phyloP scores from a whole-genome alignment of 2,113 vertebrate species.

The Hippoglossus stenolepis region DNA sequence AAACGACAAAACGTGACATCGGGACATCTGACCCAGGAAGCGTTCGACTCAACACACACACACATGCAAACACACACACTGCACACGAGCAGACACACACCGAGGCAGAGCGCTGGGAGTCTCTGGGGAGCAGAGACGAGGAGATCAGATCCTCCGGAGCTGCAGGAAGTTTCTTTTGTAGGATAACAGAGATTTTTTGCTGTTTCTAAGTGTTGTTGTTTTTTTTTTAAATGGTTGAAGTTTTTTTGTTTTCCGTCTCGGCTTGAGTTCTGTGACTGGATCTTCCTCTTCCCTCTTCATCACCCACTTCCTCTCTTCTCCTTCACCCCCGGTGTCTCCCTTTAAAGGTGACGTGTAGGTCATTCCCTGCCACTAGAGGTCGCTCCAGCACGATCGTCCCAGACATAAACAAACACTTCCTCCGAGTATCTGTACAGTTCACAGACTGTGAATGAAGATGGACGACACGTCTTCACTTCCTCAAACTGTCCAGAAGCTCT shows the following conservation, averaged over 20 bases:
- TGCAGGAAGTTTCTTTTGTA: conserved; percentile 56
- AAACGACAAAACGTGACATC: conserved; percentile 51
- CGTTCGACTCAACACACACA: conserved; percentile 37
- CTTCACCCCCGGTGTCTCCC: not conserved
- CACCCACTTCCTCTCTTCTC: no score
- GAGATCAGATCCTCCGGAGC: conserved; percentile 55
- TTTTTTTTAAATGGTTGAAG: conserved; percentile 31
- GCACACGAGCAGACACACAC: not conserved
- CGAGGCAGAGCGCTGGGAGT: conserved; percentile 20
- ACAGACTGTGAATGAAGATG: no score
- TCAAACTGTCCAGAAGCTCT: not conserved
- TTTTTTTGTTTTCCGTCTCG: not conserved
- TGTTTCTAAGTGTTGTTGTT: conserved; percentile 49
- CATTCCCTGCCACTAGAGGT: not conserved
- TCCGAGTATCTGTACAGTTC: no score
- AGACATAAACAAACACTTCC: not conserved
- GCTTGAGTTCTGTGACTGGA: no score
- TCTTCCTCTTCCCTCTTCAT: not conserved
- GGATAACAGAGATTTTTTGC: conserved; percentile 64
- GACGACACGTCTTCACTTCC: not conserved
- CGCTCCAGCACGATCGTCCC: not conserved
- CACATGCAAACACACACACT: not conserved
- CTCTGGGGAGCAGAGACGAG: conserved; percentile 47
- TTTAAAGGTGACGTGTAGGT: not conserved
- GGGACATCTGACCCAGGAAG: conserved; percentile 46